These are phyloP conservation scores for Drosophila mimetica DNA, from an alignment of 2,888 invertebrate species.

Conservation along the genomic window DNA sequence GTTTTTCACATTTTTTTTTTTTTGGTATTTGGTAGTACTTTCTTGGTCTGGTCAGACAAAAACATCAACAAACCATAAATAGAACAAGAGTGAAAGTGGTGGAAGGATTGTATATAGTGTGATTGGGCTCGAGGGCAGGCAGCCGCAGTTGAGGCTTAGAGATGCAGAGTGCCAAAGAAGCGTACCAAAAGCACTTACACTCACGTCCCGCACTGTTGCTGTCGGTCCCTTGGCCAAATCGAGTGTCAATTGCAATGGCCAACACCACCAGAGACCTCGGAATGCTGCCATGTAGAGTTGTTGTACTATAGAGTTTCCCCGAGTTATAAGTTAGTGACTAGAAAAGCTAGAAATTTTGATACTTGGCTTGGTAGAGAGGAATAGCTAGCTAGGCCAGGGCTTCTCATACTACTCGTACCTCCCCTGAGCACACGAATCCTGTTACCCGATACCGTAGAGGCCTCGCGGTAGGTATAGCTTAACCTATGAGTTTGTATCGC, in stretches of 20 bases:
- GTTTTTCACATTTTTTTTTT: not conserved
- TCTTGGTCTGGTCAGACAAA: slow-evolving; percentile 32
- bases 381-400: slow-evolving; percentile 32
- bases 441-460: slow-evolving; percentile 1
- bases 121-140: slow-evolving; percentile 7
- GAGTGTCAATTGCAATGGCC: slow-evolving; percentile 4
- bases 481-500: slow-evolving; percentile 35
- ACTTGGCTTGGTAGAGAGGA: slow-evolving; percentile 34
- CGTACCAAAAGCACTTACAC: slow-evolving; percentile 17
- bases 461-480: slow-evolving; percentile 51
- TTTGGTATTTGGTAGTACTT: slow-evolving; percentile 3
- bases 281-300: slow-evolving; percentile 22
- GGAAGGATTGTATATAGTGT: slow-evolving; percentile 18
- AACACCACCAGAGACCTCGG: slow-evolving; percentile 10
- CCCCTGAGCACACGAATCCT: slow-evolving; percentile 30
- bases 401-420: slow-evolving; percentile 20
- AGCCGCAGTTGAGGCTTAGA: slow-evolving; percentile 19
- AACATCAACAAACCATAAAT: slow-evolving; percentile 43
- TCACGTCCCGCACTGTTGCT: slow-evolving; percentile 23
- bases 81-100: slow-evolving; percentile 27
- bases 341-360: slow-evolving; percentile 15
- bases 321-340: slow-evolving; percentile 12
- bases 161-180: slow-evolving; percentile 2
- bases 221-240: slow-evolving; percentile 16
- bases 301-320: slow-evolving; percentile 2